Percentiles rank a stretch among this genome's conserved stretches.
phyloP scores from a whole-genome alignment of 2,888 invertebrate genomes.

The Branchellion lobata region DNA sequence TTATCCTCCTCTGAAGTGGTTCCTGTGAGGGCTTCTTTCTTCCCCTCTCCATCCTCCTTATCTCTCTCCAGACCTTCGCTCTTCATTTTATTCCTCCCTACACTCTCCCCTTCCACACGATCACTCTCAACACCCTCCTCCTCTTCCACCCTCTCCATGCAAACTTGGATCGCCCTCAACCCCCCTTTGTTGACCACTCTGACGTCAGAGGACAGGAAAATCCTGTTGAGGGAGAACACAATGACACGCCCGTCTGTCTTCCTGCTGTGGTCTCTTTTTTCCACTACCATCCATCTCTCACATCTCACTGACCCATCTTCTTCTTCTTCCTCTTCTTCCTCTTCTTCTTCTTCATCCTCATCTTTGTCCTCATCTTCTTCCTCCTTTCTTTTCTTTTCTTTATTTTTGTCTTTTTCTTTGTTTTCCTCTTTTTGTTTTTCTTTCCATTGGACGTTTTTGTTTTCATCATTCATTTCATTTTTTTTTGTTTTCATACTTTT shows the following conservation, averaged over 20 bases:
- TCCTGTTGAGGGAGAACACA: background rate
- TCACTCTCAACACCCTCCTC: background rate
- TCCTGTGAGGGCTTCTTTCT: background rate
- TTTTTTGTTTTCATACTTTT: background rate
- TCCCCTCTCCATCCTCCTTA: background rate
- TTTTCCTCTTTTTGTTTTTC: no score
- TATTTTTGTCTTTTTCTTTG: no score
- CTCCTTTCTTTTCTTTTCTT: no score
- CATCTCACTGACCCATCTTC: background rate
- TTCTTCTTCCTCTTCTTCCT: background rate
- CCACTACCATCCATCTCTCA: background rate
- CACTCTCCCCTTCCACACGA: no score
- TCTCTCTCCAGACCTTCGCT: background rate
- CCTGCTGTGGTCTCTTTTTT: background rate
- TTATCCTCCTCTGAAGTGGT: no score
- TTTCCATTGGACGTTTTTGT: background rate
- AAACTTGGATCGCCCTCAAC: background rate
- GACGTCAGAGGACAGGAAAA: background rate
- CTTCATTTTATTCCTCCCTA: no score
- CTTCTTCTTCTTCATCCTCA: no score
- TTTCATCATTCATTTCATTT: background rate
- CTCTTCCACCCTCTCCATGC: background rate
- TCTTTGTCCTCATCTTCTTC: no score
- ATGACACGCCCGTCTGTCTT: background rate
- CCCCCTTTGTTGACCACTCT: background rate